phyloP scores from a whole-genome alignment of 37 sponge, comb jelly and placozoan genomes.

The Diacarnus erythraeanus region DNA sequence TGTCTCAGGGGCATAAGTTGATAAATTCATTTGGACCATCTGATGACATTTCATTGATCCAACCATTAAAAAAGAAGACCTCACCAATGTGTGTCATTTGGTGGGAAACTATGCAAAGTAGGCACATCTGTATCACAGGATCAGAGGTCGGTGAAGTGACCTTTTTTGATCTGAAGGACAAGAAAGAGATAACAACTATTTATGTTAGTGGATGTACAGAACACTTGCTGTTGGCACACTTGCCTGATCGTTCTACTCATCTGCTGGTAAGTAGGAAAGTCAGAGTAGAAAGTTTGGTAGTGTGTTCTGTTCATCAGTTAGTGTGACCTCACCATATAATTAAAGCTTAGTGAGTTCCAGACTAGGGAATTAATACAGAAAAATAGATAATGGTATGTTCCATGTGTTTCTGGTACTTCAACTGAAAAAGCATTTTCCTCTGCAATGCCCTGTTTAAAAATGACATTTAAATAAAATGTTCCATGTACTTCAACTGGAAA shows the following conservation, averaged over 20 bases:
- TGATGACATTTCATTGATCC: conserved; percentile 52
- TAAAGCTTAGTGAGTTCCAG: too few relatives aligned
- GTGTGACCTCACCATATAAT: too few relatives aligned
- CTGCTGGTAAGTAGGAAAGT: conserved; percentile 60
- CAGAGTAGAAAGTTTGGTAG: too few relatives aligned
- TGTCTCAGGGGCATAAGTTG: neutral
- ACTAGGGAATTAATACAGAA: too few relatives aligned
- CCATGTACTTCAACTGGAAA: too few relatives aligned
- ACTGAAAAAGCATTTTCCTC: too few relatives aligned
- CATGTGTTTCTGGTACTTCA: too few relatives aligned
- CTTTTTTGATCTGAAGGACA: conserved; percentile 50
- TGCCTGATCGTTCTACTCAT: conserved; percentile 35
- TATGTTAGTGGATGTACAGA: conserved; percentile 40
- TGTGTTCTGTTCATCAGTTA: too few relatives aligned
- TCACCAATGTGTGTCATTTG: conserved; percentile 78
- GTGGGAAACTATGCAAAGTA: conserved; percentile 77
- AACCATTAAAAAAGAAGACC: conserved; percentile 48
- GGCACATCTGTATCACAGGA: conserved; percentile 72
- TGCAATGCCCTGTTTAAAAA: too few relatives aligned
- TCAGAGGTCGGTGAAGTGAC: conserved; percentile 79
- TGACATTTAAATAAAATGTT: too few relatives aligned
- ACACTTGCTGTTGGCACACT: conserved; percentile 29
- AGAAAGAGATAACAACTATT: conserved; percentile 10
- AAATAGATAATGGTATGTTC: too few relatives aligned
- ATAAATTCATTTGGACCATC: conserved; percentile 48